A percentile compares a stretch with the other conserved stretches of the same genome.
Evolutionary conservation across 2,113 vertebrate species (phyloP).

Genomic region (Eudyptes chrysolophus): DNA sequence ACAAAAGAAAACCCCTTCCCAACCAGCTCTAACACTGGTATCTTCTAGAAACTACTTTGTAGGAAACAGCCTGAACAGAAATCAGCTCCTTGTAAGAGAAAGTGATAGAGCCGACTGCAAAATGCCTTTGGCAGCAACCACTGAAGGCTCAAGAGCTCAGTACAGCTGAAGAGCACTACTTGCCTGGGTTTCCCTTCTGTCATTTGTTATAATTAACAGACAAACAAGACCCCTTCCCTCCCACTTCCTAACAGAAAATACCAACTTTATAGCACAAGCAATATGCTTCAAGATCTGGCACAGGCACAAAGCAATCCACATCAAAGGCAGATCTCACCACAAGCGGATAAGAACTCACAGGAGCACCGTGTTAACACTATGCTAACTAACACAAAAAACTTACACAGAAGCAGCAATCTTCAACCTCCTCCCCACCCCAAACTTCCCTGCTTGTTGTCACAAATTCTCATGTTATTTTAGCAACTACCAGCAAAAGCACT

Average conservation of each 20-base stretch:
- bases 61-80: not conserved
- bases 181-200: not conserved
- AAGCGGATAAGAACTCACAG: not conserved
- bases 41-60: not conserved
- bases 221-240: not conserved
- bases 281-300: not conserved
- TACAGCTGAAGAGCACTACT: not conserved
- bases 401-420: not conserved
- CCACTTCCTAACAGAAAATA: not conserved
- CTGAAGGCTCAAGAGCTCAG: not conserved
- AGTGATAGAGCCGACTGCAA: not conserved
- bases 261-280: not conserved
- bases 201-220: not conserved
- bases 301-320: not conserved
- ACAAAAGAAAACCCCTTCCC: not conserved
- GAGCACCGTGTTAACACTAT: accelerated
- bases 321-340: not conserved
- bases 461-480: not conserved
- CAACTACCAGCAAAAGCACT: not conserved
- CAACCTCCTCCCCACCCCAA: not conserved
- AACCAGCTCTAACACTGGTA: not conserved
- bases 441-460: not conserved
- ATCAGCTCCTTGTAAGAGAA: not conserved
- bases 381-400: not conserved
- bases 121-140: not conserved